Percentiles rank a stretch among this genome's conserved stretches.
These are phyloP conservation scores for Madoqua kirkii DNA, from an alignment of 2,113 vertebrate species.

Conservation along the genomic window DNA sequence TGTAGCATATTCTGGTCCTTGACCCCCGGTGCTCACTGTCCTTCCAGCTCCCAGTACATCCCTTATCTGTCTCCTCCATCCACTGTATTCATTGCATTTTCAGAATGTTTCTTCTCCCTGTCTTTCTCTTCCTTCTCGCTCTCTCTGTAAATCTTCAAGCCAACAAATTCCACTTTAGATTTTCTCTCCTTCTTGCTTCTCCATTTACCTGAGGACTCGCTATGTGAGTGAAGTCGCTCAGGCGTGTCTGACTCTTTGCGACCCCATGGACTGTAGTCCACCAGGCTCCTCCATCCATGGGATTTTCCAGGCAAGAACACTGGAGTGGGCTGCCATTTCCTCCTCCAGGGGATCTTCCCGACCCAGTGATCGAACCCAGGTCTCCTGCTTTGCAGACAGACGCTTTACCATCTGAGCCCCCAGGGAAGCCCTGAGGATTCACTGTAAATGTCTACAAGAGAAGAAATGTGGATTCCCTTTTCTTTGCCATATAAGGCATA, in stretches of 20 bases:
- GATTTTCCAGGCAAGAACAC: not conserved
- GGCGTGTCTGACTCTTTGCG: not conserved
- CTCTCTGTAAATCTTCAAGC: not conserved
- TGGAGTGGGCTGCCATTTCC: not conserved
- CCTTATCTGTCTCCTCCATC: not conserved
- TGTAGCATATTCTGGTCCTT: not conserved
- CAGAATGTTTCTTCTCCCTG: not conserved
- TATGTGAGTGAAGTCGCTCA: not conserved
- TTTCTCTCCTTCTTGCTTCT: not conserved
- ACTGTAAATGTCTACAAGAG: not conserved
- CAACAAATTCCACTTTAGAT: not conserved
- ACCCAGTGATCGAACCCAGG: accelerated
- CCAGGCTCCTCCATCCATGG: not conserved
- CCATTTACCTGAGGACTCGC: not conserved
- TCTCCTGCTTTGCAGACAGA: not conserved
- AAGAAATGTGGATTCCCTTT: not conserved
- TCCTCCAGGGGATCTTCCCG: not conserved
- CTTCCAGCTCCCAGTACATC: not conserved
- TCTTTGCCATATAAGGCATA: not conserved
- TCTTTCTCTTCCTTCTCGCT: not conserved
- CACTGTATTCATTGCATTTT: not conserved
- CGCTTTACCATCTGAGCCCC: not conserved
- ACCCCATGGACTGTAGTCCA: not conserved
- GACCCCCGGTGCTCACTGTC: not conserved
- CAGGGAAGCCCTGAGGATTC: not conserved